Base-by-base conservation (phyloP, 1,140 invertebrate species). In the Neomicropteryx cornuta region DNA sequence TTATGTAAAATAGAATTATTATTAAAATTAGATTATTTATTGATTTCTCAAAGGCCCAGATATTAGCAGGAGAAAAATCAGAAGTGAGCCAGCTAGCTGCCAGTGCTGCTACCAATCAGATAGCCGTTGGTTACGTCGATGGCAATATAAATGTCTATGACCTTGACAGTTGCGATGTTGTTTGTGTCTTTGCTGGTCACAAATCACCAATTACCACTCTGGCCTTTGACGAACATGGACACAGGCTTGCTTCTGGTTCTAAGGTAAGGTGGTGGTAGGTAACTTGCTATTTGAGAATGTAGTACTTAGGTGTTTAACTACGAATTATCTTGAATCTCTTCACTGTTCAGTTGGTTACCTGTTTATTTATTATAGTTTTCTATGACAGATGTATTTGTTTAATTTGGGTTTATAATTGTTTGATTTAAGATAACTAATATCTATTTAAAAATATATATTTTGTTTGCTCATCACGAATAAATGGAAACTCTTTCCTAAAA, bases 101-200 rank as follows among this genome's bases (percentile, higher is more conserved):
- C 4, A 87, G 79, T 40, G 77, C 81, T 0, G 76, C 81, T 53
- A 77, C 78, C 29, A 66, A 76, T 38, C 75, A 83, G 42, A 62
- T 98, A 46, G 92, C 93, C 13, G 87, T 85, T 31, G 96, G 94
- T 8, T 97, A 96, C 62, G 65, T 74, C 4, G 87, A 97, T 75
- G 95, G 95, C 6, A 77, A 76, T 35, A 72, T 98, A 0, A 81
- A 83, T 58, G 71, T 92, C 2, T 97, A 85, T 61, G 77, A 88
- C 56, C 63, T 79, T 39, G 66, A 62, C 41, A 77, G 70, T 43
- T 76, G 72, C 47, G 83, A 88, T 53, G 63, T 75, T 47, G 66
- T 78, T 16, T 81, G 85, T 49, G 79, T 81, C 13, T 89, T 97
- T 62, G 73, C 82, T 44, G 90, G 95, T 14, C 95, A 99, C 67